Conservation (phyloP, 2,797 vertebrate species). For the Varecia variegata region DNA sequence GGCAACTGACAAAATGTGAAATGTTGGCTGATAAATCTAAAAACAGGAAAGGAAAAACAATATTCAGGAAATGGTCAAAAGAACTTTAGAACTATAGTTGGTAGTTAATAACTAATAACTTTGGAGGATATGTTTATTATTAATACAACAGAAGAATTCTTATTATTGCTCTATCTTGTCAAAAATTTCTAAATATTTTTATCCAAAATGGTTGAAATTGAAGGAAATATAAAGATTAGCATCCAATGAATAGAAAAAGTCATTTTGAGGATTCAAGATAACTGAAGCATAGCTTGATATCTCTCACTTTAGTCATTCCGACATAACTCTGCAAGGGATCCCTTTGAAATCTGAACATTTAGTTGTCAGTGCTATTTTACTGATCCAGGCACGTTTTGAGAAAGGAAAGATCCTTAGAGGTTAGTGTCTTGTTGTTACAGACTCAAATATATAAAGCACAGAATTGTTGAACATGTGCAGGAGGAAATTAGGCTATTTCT, state of each 20-base stretch:
- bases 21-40: neutral
- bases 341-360: neutral
- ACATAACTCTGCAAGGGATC: neutral
- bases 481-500: neutral
- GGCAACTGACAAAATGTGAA: neutral
- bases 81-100: neutral
- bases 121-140: neutral
- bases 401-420: neutral
- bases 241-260: neutral
- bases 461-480: neutral
- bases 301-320: neutral
- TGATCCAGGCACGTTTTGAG: neutral
- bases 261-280: neutral
- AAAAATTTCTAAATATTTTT: neutral
- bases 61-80: neutral
- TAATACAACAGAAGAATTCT: neutral
- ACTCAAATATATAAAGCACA: neutral
- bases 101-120: neutral
- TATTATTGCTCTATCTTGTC: neutral
- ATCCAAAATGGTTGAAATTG: neutral
- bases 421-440: neutral
- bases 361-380: neutral
- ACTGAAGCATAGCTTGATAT: neutral
- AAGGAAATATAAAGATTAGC: neutral
- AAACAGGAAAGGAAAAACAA: neutral